phyloP scores from a whole-genome alignment of 2,888 invertebrate genomes.

The Folsomia manolachei region DNA sequence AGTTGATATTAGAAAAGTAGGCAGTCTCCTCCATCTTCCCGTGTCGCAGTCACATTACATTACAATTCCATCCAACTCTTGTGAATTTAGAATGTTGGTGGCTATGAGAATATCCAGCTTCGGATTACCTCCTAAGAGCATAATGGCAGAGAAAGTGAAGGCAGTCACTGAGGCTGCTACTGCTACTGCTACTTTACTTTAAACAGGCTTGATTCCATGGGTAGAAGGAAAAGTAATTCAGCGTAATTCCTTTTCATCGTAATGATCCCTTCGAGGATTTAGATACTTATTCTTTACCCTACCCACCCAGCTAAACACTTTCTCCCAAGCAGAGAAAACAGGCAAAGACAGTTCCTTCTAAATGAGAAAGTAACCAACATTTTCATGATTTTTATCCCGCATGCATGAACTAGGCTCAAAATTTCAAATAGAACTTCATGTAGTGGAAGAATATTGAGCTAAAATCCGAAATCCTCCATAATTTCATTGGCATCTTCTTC shows the following conservation, averaged over 20 bases:
- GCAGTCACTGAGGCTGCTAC: no score
- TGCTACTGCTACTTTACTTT: neutral
- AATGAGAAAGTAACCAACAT: no score
- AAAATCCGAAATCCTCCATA: no score
- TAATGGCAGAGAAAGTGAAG: neutral
- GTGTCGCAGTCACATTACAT: neutral
- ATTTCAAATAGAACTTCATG: no score
- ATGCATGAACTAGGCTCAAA: no score
- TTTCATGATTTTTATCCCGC: no score
- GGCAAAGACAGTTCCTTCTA: no score
- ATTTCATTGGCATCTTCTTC: no score
- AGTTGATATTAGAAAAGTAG: neutral
- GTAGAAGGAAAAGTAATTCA: slow-evolving; percentile 42
- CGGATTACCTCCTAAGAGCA: neutral
- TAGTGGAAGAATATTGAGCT: no score
- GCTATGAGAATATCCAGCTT: neutral
- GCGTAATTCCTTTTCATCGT: slow-evolving; percentile 48
- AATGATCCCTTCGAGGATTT: slow-evolving; percentile 50
- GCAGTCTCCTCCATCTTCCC: neutral
- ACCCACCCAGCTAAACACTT: neutral
- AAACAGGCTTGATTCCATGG: slow-evolving; percentile 8
- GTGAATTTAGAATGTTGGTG: neutral
- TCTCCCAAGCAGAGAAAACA: neutral
- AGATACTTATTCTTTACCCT: slow-evolving; percentile 33
- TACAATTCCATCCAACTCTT: neutral